Base-by-base conservation (phyloP, 1,140 invertebrate species). In the Drosophila tristis region DNA sequence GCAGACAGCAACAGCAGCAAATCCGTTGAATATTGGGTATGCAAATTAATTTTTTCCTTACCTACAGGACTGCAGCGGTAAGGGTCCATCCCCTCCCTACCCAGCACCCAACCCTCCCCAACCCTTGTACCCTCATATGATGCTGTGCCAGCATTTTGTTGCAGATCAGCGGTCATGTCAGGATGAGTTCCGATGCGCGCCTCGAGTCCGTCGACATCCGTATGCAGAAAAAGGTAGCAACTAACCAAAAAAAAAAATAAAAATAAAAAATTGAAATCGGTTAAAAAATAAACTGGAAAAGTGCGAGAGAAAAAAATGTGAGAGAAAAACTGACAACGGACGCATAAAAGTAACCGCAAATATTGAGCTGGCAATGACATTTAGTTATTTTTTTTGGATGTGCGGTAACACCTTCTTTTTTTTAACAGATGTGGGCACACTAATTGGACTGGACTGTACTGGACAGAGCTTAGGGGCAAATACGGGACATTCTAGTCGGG, bases 41-140 rank as follows among this genome's bases (percentile, higher is more conserved):
- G 84, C 84, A 89, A 87, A 89, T 89, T 77, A 80, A 79, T 82
- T 82, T 89, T 87, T 86, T 87, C 60, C 49, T 56, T 71, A 72
- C 47, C 59, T 71, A 50, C 31, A 5, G 48, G 49, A 45, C 43
- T 11, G 25, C 15, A 20, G 35, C 51, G 31, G 44, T 7, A 16
- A 11, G 11, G 35, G 3, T 9, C 9, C 61, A 16, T 4, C 35
- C 43, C 8, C 9, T 45, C 5, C 44, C n/a, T 16, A 54, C 63
- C 11, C 9, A 20, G 4, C 39, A 11, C 0, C 16, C 16, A 16
- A 16, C 35, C 15, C 11, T 31, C 58, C 58, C 29, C 49, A 43
- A 29, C 44, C 55, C 26, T 16, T n/a, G 49, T n/a, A 44, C 73
- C 73, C 73, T 75, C 73, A 75, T 76, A 43, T 70, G 53, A 50